Conservation (phyloP, 2,888 invertebrate species). For the Patella pellucida region DNA sequence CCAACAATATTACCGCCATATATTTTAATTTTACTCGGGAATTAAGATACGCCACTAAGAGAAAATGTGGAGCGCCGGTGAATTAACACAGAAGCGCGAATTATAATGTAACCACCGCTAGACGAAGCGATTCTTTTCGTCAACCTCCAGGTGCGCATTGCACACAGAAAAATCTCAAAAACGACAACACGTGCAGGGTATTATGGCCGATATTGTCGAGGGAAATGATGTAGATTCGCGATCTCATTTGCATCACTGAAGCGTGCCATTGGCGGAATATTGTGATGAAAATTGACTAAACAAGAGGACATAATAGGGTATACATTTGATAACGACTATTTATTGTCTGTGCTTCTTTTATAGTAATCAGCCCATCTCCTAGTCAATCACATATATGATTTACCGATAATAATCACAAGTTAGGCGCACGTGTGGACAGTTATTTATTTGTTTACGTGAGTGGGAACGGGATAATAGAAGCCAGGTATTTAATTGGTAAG, state of each 20-base stretch:
- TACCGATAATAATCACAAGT: not conserved
- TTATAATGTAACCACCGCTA: too few relatives aligned
- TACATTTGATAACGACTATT: conserved; percentile 2
- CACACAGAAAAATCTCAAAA: not conserved
- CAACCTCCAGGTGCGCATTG: conserved; percentile 1
- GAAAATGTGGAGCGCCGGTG: too few relatives aligned
- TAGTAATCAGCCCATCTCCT: not conserved
- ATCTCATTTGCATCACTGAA: conserved; percentile 12
- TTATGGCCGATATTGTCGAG: not conserved
- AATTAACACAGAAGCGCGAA: too few relatives aligned
- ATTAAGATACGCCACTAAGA: too few relatives aligned
- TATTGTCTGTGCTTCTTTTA: not conserved
- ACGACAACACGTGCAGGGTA: conserved; percentile 2
- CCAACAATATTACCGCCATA: too few relatives aligned
- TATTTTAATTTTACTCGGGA: too few relatives aligned
- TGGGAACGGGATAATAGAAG: too few relatives aligned
- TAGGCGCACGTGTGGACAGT: not conserved
- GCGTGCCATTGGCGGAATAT: not conserved
- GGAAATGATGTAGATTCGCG: conserved; percentile 1
- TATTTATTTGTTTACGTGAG: conserved; percentile 1
- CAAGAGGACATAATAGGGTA: conserved; percentile 5
- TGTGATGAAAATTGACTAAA: not conserved
- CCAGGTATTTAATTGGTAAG: too few relatives aligned
- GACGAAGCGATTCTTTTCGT: too few relatives aligned
- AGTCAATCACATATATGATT: conserved; percentile 8